phyloP scores from a whole-genome alignment of 2,797 vertebrate species.

The Sternotherus odoratus region DNA sequence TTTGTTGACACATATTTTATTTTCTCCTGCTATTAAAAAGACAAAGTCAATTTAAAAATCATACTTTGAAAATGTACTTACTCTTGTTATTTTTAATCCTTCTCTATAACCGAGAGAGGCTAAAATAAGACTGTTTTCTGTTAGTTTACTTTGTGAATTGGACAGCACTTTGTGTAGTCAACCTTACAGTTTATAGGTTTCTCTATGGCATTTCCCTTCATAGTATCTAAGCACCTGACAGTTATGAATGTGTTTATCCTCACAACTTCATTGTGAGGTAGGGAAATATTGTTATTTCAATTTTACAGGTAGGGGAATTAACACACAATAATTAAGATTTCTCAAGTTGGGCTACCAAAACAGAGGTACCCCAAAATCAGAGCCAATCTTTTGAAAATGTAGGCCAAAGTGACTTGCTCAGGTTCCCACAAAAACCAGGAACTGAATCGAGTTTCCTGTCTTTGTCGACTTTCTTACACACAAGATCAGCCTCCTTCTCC shows the following conservation, averaged over 20 bases:
- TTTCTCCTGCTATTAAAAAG: slow-evolving; percentile 10
- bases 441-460: not conserved
- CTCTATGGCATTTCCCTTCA: not conserved
- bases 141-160: not conserved
- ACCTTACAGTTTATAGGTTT: slow-evolving; percentile 26
- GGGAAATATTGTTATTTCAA: not conserved
- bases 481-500: not conserved
- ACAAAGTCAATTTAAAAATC: not conserved
- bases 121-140: slow-evolving; percentile 24
- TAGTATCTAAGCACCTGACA: not conserved
- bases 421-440: not conserved
- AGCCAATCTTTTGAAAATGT: not conserved
- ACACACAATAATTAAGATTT: not conserved
- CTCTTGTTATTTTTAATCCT: not conserved
- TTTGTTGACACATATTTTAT: not conserved
- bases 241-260: slow-evolving; percentile 3
- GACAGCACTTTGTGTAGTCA: not conserved
- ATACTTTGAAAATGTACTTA: not conserved
- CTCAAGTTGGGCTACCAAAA: not conserved
- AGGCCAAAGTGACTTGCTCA: not conserved
- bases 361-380: not conserved
- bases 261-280: not conserved
- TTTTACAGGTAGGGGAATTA: not conserved
- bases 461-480: not conserved
- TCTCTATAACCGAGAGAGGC: not conserved